These are phyloP conservation scores for Peromyscus maniculatus DNA, from an alignment of 2,113 vertebrate species.

Conservation along the genomic window DNA sequence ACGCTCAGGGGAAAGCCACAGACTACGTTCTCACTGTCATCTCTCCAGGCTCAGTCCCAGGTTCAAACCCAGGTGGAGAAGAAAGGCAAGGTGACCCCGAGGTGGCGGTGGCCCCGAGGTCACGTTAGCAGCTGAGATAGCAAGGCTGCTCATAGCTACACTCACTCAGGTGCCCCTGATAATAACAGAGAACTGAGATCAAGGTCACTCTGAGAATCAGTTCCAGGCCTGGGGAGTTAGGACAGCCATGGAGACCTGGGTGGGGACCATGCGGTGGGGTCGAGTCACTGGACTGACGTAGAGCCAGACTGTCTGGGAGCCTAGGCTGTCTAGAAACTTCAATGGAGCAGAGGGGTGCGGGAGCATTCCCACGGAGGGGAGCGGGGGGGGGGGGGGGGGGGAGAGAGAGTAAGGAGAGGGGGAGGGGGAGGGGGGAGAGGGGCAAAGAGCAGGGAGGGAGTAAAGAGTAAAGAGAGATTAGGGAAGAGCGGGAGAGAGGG, in stretches of 20 bases:
- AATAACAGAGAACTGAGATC: not conserved
- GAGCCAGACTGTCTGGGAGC: not conserved
- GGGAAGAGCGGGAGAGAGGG: no score
- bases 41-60: not conserved
- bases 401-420: no score
- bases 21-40: not conserved
- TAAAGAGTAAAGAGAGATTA: no score
- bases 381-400: no score
- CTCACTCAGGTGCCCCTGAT: not conserved
- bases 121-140: not conserved
- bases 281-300: not conserved
- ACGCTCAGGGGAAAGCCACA: not conserved
- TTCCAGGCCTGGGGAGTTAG: not conserved
- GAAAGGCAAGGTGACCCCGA: not conserved
- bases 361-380: accelerated
- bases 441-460: not conserved
- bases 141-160: not conserved
- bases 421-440: not conserved
- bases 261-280: no score
- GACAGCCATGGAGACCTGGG: not conserved
- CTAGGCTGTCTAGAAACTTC: not conserved
- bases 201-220: not conserved
- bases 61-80: not conserved
- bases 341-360: accelerated
- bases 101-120: not conserved